A percentile compares a stretch with the other conserved stretches of the same genome.
Evolutionary conservation across 2,797 vertebrate genomes (phyloP).

Genomic region (Sebastes steindachneri): DNA sequence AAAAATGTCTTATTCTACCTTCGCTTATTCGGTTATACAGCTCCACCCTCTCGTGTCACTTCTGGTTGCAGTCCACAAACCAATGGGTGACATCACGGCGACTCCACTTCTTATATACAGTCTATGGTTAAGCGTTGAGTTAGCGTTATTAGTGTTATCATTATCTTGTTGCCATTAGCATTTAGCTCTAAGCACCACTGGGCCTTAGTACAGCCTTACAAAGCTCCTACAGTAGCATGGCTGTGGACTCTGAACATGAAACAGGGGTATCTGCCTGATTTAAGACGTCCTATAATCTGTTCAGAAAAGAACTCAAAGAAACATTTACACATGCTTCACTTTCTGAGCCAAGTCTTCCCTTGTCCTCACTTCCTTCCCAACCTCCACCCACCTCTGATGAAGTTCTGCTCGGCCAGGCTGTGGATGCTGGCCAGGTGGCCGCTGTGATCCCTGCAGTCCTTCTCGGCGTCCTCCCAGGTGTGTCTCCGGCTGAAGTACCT

Average conservation of each 20-base stretch:
- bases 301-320: background rate
- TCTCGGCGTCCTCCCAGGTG: conserved; percentile 95
- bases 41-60: no score
- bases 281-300: conserved; percentile 7
- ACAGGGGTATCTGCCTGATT: background rate
- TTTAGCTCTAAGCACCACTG: background rate
- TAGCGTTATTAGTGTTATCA: background rate
- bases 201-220: background rate
- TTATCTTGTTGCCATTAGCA: background rate
- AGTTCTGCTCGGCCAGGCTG: conserved; percentile 89
- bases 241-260: background rate
- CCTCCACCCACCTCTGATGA: conserved; percentile 89
- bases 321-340: background rate
- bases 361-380: background rate
- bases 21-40: no score
- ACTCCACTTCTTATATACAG: no score
- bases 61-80: no score
- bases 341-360: background rate
- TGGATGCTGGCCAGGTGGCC: conserved; percentile 95
- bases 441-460: conserved; percentile 91
- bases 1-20: no score
- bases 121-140: no score
- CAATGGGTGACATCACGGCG: no score
- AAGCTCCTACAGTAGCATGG: background rate
- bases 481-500: conserved; percentile 91